Evolutionary conservation across 2,797 vertebrate species (phyloP), one percentile per base, ranked within the genome.

Genomic region (Botia kubotai): DNA sequence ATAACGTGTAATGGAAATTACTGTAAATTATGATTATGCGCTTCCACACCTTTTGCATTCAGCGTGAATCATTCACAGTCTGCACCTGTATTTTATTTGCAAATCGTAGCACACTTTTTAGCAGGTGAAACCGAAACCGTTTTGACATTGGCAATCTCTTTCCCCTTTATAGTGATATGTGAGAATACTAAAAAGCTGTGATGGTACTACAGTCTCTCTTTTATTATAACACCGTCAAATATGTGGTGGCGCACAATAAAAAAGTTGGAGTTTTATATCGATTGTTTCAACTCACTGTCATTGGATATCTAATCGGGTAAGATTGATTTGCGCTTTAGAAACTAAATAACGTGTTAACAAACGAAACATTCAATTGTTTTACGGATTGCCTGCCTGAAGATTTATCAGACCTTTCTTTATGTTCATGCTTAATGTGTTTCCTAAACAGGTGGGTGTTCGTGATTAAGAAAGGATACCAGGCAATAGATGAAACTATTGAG

Each of bases 381-480:
- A 53, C 50, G 14, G 50, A 53, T 1, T 16, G 50, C 14, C 8
- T 21, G 2, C 3, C 8, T 19, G n/a, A 2, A 19, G 55, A 57
- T 8, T 57, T 7, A 6, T 11, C 4, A 57, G n/a, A 3, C n/a
- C 55, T 21, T 23, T 7, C 0, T 23, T 19, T 58, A 1, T 58
- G 23, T 60, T 58, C 19, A 19, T 58, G 19, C 58, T 78, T 79
- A n/a, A 46, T 12, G 43, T 12, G 33, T 78, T 36, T 52, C 6
- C n/a, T 52, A 13, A 72, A 43, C 91, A 98, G 97, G 79, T 98
- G 97, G 97, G 97, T 98, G 77, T 97, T 98, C 75, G 3, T 98
- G 21, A 90, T 87, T 72, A 97, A 97, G 91, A 98, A 98, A 83
- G 93, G 95, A 77, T 98, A 98, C 84, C 97, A 98, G 89, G 95